Conservation (phyloP, 2,113 vertebrate genomes). For the Buteo buteo region DNA sequence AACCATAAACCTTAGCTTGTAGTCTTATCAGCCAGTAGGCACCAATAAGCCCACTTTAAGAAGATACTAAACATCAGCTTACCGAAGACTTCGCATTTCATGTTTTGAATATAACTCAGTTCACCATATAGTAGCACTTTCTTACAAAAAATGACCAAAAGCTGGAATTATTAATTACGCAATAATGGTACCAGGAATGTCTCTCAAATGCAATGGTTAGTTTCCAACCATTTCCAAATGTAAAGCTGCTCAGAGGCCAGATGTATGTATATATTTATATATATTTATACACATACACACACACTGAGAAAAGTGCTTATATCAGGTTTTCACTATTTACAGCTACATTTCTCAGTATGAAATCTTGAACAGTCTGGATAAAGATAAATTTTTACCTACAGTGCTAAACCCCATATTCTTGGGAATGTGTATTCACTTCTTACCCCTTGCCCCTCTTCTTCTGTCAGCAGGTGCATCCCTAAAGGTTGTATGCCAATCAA, state of each 20-base stretch:
- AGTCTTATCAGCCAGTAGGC: neutral
- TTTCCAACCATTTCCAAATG: neutral
- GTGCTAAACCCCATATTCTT: neutral
- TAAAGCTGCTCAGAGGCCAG: neutral
- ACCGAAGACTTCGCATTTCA: neutral
- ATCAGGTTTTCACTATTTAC: neutral
- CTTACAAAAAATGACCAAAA: neutral
- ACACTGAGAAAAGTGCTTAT: neutral
- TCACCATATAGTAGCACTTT: neutral
- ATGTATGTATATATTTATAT: neutral
- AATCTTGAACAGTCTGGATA: neutral
- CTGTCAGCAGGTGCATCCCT: neutral
- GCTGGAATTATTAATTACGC: neutral
- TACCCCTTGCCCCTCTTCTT: neutral
- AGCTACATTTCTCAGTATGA: neutral
- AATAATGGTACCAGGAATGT: neutral
- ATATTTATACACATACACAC: neutral
- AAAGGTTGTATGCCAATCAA: neutral
- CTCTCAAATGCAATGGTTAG: neutral
- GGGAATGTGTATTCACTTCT: neutral
- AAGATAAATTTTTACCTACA: neutral
- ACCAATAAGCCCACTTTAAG: neutral
- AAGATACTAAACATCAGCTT: neutral
- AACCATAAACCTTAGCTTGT: neutral
- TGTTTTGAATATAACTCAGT: neutral